A percentile compares a stretch with the other conserved stretches of the same genome.
Conservation (phyloP, 2,113 vertebrate genomes). For the Oryzias melastigma region DNA sequence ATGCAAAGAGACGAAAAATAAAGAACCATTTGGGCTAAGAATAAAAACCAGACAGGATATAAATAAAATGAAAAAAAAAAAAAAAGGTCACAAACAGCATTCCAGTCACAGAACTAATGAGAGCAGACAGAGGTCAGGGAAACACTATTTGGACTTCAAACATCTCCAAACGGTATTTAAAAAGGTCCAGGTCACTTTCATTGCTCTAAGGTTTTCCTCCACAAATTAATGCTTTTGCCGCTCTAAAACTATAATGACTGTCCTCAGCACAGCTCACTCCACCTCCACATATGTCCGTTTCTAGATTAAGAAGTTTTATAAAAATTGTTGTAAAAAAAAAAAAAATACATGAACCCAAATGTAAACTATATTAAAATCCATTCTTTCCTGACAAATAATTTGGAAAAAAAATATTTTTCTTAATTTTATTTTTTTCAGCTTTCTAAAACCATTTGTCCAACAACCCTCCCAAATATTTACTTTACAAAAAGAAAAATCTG, state of each 20-base stretch:
- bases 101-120: constrained; percentile 26
- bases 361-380: too few relatives aligned
- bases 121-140: constrained; percentile 21
- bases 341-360: too few relatives aligned
- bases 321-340: too few relatives aligned
- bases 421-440: too few relatives aligned
- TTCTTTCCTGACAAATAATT: too few relatives aligned
- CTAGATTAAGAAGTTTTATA: too few relatives aligned
- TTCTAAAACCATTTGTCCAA: neutral
- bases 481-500: too few relatives aligned
- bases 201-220: neutral
- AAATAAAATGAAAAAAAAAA: constrained; percentile 6
- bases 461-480: too few relatives aligned
- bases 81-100: constrained; percentile 7
- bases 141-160: constrained; percentile 17
- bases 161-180: constrained; percentile 14
- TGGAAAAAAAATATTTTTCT: too few relatives aligned
- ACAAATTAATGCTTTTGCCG: neutral
- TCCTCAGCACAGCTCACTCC: neutral
- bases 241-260: neutral
- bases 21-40: neutral
- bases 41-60: constrained; percentile 4
- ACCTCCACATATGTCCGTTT: too few relatives aligned
- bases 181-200: neutral
- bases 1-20: constrained; percentile 2